Evolutionary conservation across 2,888 invertebrate genomes (phyloP).

Genomic region (Clanis bilineata): DNA sequence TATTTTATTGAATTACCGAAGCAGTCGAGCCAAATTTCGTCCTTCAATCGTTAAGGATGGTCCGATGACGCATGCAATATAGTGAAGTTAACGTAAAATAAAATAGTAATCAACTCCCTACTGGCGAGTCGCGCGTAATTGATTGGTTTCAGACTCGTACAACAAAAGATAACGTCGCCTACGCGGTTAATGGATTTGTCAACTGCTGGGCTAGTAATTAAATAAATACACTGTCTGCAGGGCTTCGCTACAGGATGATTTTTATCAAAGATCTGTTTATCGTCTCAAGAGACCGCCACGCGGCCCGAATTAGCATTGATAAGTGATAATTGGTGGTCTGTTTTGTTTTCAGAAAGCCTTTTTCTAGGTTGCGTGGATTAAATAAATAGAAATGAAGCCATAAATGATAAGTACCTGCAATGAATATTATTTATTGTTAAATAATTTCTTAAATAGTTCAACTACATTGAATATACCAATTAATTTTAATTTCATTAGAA

Average conservation of each 20-base stretch:
- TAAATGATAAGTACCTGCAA: background rate
- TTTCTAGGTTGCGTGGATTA: background rate
- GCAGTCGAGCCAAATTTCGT: background rate
- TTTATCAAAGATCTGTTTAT: conserved; percentile 47
- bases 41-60: background rate
- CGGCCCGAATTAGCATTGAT: conserved; percentile 9
- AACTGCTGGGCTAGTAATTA: conserved; percentile 72
- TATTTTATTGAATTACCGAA: too few relatives aligned
- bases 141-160: conserved; percentile 75
- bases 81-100: conserved; percentile 30
- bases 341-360: background rate
- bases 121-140: conserved; percentile 63
- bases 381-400: background rate
- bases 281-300: background rate
- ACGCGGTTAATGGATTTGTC: conserved; percentile 76
- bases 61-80: conserved; percentile 44
- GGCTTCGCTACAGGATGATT: conserved; percentile 24
- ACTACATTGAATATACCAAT: too few relatives aligned
- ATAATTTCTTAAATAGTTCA: too few relatives aligned
- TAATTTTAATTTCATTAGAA: too few relatives aligned
- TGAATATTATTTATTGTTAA: too few relatives aligned
- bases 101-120: conserved; percentile 66
- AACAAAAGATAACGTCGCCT: conserved; percentile 72
- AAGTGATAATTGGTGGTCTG: conserved; percentile 5
- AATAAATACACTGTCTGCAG: conserved; percentile 67